phyloP scores from a whole-genome alignment of 2,888 invertebrate species.

The Dynastes hyllus region DNA sequence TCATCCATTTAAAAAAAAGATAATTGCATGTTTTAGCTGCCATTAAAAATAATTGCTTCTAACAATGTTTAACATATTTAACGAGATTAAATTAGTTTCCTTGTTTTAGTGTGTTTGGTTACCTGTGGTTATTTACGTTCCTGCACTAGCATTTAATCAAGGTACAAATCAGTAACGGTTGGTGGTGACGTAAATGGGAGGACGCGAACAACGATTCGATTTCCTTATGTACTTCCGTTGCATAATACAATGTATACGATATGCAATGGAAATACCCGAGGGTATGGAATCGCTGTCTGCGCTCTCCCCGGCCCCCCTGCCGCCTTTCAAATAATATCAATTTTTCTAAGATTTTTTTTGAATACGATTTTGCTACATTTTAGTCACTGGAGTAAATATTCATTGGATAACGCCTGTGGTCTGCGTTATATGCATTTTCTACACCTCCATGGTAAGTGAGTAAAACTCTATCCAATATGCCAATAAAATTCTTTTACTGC shows the following conservation, averaged over 20 bases:
- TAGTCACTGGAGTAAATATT: slow-evolving; percentile 89
- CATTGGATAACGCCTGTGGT: slow-evolving; percentile 88
- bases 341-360: neutral
- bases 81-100: slow-evolving; percentile 10
- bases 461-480: slow-evolving; percentile 11
- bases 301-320: too few species aligned
- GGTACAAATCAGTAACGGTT: slow-evolving; percentile 66
- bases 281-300: too few species aligned
- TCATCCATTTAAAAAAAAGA: neutral
- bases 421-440: slow-evolving; percentile 89
- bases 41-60: too few species aligned
- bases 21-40: too few species aligned
- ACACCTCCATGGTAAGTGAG: slow-evolving; percentile 84
- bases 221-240: too few species aligned
- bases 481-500: too few species aligned
- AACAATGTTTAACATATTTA: slow-evolving; percentile 5
- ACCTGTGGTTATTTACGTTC: slow-evolving; percentile 86
- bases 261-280: too few species aligned
- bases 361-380: slow-evolving; percentile 60
- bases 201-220: too few species aligned
- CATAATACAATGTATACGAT: too few species aligned
- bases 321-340: slow-evolving; percentile 67
- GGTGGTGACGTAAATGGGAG: too few species aligned
- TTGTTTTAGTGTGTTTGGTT: slow-evolving; percentile 81
- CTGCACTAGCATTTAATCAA: slow-evolving; percentile 87